phyloP scores from a whole-genome alignment of 2,113 vertebrate species.

The Paradoxurus hermaphroditus region DNA sequence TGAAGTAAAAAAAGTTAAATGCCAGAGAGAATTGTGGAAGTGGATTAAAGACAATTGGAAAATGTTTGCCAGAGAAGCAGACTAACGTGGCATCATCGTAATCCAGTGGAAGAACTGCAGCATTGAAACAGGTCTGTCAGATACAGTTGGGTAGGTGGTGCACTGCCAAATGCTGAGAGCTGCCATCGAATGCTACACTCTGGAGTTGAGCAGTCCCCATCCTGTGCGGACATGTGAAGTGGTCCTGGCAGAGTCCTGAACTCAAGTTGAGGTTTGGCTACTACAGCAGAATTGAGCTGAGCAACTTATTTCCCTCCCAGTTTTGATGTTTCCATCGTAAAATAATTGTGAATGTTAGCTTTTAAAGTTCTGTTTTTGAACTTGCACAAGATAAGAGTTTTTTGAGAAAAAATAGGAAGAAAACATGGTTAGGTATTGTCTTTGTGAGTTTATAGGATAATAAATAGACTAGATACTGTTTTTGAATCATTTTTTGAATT shows the following conservation, averaged over 20 bases:
- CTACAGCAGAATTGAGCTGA: background rate
- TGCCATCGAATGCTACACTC: fast-evolving
- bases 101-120: background rate
- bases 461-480: background rate
- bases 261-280: background rate
- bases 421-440: background rate
- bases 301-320: background rate
- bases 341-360: background rate
- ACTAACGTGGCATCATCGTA: background rate
- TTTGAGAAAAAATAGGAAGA: background rate
- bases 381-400: background rate
- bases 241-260: background rate
- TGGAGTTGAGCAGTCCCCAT: fast-evolving
- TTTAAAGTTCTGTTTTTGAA: background rate
- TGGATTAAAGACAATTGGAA: background rate
- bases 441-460: background rate
- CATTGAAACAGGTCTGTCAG: background rate
- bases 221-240: background rate
- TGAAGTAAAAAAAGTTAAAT: background rate
- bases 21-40: background rate
- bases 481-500: background rate
- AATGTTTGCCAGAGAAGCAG: background rate
- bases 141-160: background rate
- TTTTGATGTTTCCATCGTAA: background rate
- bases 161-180: background rate